A percentile compares a stretch with the other conserved stretches of the same genome.
Conservation (phyloP, 2,797 vertebrate species). For the Phataginus tricuspis region DNA sequence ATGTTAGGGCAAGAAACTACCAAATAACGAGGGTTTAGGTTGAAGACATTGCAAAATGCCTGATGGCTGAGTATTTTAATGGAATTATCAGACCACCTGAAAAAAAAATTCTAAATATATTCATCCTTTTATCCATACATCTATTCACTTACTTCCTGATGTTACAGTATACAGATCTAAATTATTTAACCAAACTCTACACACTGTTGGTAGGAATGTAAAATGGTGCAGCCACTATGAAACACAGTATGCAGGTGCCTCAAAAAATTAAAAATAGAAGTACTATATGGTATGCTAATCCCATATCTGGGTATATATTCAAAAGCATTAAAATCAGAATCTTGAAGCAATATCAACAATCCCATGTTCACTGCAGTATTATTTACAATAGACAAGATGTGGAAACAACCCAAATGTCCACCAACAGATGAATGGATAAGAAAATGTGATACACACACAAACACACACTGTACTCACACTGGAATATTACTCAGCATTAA, state of each 20-base stretch:
- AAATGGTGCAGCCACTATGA: background rate
- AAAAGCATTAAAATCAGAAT: background rate
- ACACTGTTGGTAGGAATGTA: background rate
- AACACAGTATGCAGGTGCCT: background rate
- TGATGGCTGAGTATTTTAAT: conserved; percentile 4
- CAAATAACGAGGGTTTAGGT: background rate
- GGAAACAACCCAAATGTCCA: background rate
- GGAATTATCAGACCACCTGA: background rate
- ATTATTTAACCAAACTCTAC: conserved; percentile 3
- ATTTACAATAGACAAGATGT: background rate
- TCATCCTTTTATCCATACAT: background rate
- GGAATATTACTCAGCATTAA: background rate
- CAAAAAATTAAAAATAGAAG: background rate
- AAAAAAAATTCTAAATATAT: background rate
- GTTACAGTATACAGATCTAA: background rate
- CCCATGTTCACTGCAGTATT: background rate
- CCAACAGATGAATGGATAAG: background rate
- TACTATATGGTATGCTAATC: background rate
- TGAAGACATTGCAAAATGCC: background rate
- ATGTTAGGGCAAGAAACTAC: background rate
- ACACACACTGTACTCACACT: background rate
- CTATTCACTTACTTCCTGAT: background rate
- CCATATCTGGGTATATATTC: background rate
- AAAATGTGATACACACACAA: background rate
- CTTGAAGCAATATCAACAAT: background rate